Evolutionary conservation across 2,888 invertebrate genomes (phyloP).

Genomic region (Caenorhabditis sp.): DNA sequence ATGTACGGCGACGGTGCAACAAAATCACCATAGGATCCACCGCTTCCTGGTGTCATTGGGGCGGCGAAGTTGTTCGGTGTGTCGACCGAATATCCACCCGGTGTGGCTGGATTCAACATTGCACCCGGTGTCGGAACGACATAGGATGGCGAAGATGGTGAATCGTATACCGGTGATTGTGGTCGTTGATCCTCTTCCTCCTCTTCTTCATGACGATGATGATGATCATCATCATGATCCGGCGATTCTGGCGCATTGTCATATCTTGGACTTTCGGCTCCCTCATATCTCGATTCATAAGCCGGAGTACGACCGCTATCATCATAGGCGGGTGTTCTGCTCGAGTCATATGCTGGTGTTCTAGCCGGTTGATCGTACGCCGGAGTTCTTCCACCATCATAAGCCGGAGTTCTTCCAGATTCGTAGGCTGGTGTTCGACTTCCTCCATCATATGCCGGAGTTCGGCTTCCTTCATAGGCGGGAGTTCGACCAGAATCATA

Average conservation of each 20-base stretch:
- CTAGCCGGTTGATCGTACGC: conserved; percentile 68
- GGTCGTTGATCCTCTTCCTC: conserved; percentile 19
- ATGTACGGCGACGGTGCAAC: conserved; percentile 52
- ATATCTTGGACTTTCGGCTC: conserved; percentile 22
- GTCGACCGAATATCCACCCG: conserved; percentile 40
- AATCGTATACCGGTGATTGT: conserved; percentile 51
- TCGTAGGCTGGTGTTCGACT: conserved; percentile 84
- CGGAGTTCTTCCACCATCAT: conserved; percentile 82
- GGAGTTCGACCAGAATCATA: conserved; percentile 32
- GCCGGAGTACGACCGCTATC: background rate
- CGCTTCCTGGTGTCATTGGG: conserved; percentile 58
- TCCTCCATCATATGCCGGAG: conserved; percentile 74
- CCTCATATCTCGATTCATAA: background rate
- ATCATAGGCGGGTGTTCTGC: conserved; percentile 75
- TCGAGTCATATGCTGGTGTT: conserved; percentile 72
- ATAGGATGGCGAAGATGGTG: conserved; percentile 47
- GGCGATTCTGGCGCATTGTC: conserved; percentile 14
- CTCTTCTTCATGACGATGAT: conserved; percentile 8
- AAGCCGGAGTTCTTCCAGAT: conserved; percentile 76
- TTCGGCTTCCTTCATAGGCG: conserved; percentile 78
- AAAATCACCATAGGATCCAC: conserved; percentile 43
- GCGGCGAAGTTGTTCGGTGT: conserved; percentile 45
- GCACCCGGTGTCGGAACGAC: conserved; percentile 54
- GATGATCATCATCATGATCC: background rate
- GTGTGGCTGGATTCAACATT: conserved; percentile 49